Conservation (phyloP, 2,113 vertebrate genomes). For the Salvator merianae region DNA sequence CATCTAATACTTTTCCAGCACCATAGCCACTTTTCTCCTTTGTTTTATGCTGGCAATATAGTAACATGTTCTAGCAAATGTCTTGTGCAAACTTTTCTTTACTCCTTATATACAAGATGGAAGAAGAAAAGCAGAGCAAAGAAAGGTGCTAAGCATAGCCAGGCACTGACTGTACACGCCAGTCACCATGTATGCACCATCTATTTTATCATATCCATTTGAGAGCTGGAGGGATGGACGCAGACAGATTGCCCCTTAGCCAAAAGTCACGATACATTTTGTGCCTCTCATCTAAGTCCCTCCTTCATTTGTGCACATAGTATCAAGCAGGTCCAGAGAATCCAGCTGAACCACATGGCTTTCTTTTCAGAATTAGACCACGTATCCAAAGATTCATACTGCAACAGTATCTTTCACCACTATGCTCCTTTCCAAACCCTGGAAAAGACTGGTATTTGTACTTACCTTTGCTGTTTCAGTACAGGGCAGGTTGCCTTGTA, state of each 20-base stretch:
- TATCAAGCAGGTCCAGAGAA: not conserved
- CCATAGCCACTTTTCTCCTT: not conserved
- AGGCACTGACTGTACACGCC: not conserved
- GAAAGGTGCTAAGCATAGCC: not conserved
- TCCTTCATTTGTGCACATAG: not conserved
- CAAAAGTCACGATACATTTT: not conserved
- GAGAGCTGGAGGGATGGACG: not conserved
- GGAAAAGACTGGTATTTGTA: no score
- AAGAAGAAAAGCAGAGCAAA: not conserved
- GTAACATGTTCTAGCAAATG: not conserved
- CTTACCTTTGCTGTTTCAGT: no score
- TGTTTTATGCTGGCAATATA: not conserved
- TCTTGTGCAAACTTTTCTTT: constrained; percentile 5
- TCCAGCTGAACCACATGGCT: not conserved
- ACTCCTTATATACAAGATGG: not conserved
- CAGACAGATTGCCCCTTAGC: not conserved
- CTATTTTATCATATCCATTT: not conserved
- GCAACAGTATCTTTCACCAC: no score
- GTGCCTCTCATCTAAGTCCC: not conserved
- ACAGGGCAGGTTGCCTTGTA: no score
- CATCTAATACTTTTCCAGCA: not conserved
- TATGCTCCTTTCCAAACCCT: no score
- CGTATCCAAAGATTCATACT: not conserved
- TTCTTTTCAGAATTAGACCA: not conserved
- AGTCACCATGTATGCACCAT: not conserved